These are phyloP conservation scores for Otus sunia DNA, from an alignment of 2,113 vertebrate genomes.

Conservation along the genomic window DNA sequence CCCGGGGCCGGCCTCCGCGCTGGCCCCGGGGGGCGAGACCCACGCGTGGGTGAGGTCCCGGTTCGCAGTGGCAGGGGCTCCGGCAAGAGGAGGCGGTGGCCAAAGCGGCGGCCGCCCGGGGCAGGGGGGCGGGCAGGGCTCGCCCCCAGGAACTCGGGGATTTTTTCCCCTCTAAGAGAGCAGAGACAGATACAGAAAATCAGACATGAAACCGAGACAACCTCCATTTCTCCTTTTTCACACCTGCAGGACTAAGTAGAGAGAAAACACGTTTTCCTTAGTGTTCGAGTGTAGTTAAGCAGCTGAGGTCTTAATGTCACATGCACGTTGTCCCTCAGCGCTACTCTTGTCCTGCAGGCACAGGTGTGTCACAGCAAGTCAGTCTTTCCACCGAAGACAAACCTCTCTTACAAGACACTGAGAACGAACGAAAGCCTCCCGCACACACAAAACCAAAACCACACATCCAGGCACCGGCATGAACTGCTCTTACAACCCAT, in stretches of 20 bases:
- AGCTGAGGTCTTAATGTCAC: background rate
- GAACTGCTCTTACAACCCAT: background rate
- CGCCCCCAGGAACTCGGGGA: accelerated
- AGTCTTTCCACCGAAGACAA: constrained; percentile 13
- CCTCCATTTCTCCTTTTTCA: background rate
- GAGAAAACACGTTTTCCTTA: accelerated
- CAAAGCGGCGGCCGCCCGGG: background rate
- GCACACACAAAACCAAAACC: background rate
- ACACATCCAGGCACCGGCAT: background rate
- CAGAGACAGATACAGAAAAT: accelerated
- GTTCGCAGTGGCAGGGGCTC: accelerated
- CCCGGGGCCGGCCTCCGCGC: background rate
- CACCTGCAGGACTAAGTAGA: background rate
- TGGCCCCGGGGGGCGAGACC: background rate
- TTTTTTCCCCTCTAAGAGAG: accelerated
- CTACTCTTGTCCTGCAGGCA: background rate
- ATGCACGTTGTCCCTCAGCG: background rate
- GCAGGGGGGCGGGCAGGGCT: background rate
- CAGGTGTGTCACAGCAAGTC: background rate
- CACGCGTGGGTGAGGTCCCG: background rate
- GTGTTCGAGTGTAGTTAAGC: background rate
- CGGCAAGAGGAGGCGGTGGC: background rate
- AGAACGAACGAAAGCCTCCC: background rate
- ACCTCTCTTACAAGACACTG: background rate
- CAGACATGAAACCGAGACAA: accelerated